Conservation (phyloP, 2,888 invertebrate genomes). For the Anagyrus pseudococci region DNA sequence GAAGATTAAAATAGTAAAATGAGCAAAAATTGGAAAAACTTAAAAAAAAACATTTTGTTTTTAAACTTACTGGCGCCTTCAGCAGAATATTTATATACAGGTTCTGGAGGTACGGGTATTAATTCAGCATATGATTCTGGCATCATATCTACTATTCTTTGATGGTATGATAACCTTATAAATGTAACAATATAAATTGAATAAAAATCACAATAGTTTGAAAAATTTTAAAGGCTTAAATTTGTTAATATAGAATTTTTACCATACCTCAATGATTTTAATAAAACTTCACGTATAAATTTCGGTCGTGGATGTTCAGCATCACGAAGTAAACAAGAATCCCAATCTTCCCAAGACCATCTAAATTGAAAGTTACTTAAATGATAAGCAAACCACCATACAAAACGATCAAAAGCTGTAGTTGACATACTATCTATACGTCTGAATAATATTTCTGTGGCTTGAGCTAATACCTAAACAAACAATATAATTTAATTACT, state of each 20-base stretch:
- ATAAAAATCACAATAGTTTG: slow-evolving; percentile 15
- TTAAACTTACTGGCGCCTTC: slow-evolving; percentile 82
- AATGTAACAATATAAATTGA: no score
- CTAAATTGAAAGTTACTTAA: slow-evolving; percentile 98
- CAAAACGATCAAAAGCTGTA: slow-evolving; percentile 94
- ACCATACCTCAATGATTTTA: slow-evolving; percentile 83
- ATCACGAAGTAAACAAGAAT: slow-evolving; percentile 82
- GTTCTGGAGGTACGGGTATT: slow-evolving; percentile 84
- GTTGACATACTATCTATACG: slow-evolving; percentile 97
- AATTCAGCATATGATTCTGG: slow-evolving; percentile 85
- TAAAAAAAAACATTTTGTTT: no score
- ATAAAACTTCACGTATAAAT: slow-evolving; percentile 91
- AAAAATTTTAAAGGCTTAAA: no score
- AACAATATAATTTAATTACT: slow-evolving; percentile 4
- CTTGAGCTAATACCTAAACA: slow-evolving; percentile 84
- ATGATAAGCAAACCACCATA: slow-evolving; percentile 97
- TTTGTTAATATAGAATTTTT: slow-evolving; percentile 12
- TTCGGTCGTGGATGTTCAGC: slow-evolving; percentile 91
- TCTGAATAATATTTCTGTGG: slow-evolving; percentile 95
- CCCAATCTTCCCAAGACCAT: slow-evolving; percentile 99
- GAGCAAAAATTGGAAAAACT: slow-evolving; percentile 2
- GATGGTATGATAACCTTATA: slow-evolving; percentile 92
- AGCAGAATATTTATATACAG: slow-evolving; percentile 88
- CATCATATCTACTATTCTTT: slow-evolving; percentile 90
- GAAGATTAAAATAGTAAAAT: slow-evolving; percentile 43